A percentile compares a stretch with the other conserved stretches of the same genome.
These are phyloP conservation scores for Zosterops hypoxanthus DNA, from an alignment of 2,113 vertebrate species.

Conservation along the genomic window DNA sequence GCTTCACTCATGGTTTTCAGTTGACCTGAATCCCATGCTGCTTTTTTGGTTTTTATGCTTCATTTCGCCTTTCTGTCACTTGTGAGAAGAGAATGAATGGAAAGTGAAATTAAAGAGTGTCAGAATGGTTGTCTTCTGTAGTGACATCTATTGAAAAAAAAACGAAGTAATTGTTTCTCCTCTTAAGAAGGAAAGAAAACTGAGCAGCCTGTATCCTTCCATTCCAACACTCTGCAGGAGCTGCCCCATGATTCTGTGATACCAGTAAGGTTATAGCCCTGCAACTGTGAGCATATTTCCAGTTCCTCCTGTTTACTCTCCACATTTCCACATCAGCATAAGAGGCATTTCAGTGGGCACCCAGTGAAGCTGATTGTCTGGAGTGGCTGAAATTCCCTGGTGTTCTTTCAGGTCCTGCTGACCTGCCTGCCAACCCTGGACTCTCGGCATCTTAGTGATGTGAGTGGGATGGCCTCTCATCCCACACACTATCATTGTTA, in stretches of 20 bases:
- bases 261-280: background rate
- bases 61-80: background rate
- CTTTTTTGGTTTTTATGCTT: background rate
- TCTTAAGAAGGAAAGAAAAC: background rate
- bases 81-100: background rate
- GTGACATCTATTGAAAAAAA: background rate
- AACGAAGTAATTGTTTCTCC: background rate
- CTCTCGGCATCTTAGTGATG: background rate
- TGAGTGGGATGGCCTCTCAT: background rate
- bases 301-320: background rate
- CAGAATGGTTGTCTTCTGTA: background rate
- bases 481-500: background rate
- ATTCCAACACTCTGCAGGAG: background rate
- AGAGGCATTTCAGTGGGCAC: background rate
- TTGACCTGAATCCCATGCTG: accelerated
- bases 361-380: background rate
- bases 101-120: background rate
- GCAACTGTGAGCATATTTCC: background rate
- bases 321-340: background rate
- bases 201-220: background rate
- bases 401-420: background rate
- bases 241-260: background rate
- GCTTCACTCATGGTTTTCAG: background rate
- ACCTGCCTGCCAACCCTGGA: too few species aligned
- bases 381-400: background rate